Evolutionary conservation across 2,888 invertebrate genomes (phyloP).

Genomic region (Thyatira batis): DNA sequence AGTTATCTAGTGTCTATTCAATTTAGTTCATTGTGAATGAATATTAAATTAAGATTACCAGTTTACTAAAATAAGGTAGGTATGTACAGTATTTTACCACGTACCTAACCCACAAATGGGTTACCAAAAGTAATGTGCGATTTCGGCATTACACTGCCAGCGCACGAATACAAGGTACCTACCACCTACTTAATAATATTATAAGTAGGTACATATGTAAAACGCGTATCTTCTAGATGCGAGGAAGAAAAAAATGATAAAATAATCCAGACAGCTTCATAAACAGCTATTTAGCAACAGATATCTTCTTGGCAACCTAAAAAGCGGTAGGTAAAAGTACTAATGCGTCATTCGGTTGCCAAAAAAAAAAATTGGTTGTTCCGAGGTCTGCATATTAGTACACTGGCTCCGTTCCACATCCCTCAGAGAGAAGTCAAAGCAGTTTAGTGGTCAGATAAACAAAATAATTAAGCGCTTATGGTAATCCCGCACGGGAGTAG

Average conservation of each 20-base stretch:
- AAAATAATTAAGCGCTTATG: conserved; percentile 74
- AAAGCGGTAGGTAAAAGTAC: background rate
- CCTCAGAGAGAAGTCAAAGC: conserved; percentile 46
- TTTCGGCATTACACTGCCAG: too few species aligned
- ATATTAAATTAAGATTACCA: too few species aligned
- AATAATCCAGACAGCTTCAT: too few species aligned
- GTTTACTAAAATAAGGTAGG: too few species aligned
- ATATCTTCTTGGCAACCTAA: background rate
- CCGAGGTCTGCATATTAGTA: conserved; percentile 9
- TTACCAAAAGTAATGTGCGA: too few species aligned
- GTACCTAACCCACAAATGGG: too few species aligned
- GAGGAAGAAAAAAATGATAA: background rate
- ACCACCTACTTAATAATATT: too few species aligned
- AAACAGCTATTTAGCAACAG: background rate
- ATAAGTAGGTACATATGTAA: too few species aligned
- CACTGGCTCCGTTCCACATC: conserved; percentile 42
- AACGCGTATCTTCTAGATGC: background rate
- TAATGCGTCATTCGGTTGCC: conserved; percentile 2
- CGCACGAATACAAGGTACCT: too few species aligned
- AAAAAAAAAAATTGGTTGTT: conserved; percentile 7
- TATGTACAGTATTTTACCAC: too few species aligned
- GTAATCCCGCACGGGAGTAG: conserved; percentile 41
- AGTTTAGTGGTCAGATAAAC: conserved; percentile 75
- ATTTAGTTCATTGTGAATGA: too few species aligned
- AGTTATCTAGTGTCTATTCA: too few species aligned